Evolutionary conservation across 2,888 invertebrate species (phyloP).

Genomic region (Caenorhabditis sp.): DNA sequence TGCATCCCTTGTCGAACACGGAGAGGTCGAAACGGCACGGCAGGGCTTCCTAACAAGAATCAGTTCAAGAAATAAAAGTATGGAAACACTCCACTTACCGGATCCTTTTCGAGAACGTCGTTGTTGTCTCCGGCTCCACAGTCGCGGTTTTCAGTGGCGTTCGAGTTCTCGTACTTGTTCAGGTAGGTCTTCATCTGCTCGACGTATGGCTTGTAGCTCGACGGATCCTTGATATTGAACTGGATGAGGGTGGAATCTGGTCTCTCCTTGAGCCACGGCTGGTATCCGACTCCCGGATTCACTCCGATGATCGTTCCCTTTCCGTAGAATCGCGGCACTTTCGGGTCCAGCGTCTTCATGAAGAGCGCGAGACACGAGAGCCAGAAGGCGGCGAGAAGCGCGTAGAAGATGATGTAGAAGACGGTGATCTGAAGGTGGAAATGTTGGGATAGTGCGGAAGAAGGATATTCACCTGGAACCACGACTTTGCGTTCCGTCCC

Average conservation of each 20-base stretch:
- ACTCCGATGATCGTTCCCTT: conserved; percentile 90
- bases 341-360: conserved; percentile 90
- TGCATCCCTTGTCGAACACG: conserved; percentile 69
- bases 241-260: conserved; percentile 96
- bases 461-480: conserved; percentile 69
- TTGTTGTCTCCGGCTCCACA: conserved; percentile 69
- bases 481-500: conserved; percentile 77
- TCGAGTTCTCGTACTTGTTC: conserved; percentile 68
- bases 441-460: not conserved
- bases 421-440: conserved; percentile 88
- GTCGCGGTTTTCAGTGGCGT: conserved; percentile 69
- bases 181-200: conserved; percentile 70
- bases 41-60: conserved; percentile 49
- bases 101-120: conserved; percentile 48
- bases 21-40: conserved; percentile 75
- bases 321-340: conserved; percentile 91
- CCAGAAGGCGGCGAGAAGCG: conserved; percentile 92
- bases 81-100: conserved; percentile 11
- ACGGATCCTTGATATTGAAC: conserved; percentile 84
- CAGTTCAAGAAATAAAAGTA: not conserved
- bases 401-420: conserved; percentile 96
- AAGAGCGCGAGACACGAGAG: conserved; percentile 94
- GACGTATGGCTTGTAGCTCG: conserved; percentile 66
- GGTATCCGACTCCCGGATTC: conserved; percentile 96
- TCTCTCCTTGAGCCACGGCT: conserved; percentile 94